A percentile compares a stretch with the other conserved stretches of the same genome.
Evolutionary conservation across 2,113 vertebrate genomes (phyloP).

Genomic region (Anolis sagrei): DNA sequence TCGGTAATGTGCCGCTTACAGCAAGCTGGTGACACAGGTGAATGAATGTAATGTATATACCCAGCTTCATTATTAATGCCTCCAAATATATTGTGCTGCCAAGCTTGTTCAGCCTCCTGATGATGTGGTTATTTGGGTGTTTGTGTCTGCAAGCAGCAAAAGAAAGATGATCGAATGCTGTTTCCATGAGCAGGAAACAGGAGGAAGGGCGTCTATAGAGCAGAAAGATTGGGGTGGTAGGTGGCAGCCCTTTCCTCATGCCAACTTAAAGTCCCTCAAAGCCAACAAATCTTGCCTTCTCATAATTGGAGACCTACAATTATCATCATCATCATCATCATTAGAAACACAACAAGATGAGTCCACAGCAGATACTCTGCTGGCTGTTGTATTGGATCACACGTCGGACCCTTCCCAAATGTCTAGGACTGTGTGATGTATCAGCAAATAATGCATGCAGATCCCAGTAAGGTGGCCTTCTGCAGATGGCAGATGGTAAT

Average conservation of each 20-base stretch:
- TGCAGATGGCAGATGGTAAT: no score
- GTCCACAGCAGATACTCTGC: no score
- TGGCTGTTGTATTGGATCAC: no score
- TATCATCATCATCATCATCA: no score
- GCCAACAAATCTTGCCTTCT: not conserved
- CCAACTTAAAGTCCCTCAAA: not conserved
- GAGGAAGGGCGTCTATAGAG: accelerated
- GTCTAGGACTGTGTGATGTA: no score
- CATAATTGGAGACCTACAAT: no score
- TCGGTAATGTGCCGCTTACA: not conserved
- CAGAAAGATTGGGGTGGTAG: not conserved
- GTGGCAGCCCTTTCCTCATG: not conserved
- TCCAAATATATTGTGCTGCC: conserved; percentile 20
- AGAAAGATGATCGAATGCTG: not conserved
- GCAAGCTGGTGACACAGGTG: not conserved
- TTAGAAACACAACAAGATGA: no score
- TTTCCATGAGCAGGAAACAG: not conserved
- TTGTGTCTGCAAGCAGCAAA: not conserved
- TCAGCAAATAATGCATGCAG: no score
- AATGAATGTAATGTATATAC: not conserved
- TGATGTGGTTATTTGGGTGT: conserved; percentile 21
- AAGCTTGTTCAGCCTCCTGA: conserved; percentile 25
- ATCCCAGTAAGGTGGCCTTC: no score
- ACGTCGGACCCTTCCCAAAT: no score
- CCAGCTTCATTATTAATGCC: conserved; percentile 2